phyloP scores from a whole-genome alignment of 2,888 invertebrate genomes.

The Ferrisia virgata region DNA sequence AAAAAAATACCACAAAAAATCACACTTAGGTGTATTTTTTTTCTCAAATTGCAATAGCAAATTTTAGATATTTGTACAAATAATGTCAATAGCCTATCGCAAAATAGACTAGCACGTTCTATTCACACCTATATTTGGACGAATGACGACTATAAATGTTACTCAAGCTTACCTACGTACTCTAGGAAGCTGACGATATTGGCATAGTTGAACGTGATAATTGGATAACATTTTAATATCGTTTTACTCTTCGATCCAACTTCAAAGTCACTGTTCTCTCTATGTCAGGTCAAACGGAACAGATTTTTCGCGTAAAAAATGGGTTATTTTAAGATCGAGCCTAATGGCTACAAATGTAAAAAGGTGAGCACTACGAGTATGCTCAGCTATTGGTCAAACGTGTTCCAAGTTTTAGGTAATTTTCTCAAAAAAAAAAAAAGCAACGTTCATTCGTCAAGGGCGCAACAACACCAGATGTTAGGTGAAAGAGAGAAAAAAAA shows the following conservation, averaged over 20 bases:
- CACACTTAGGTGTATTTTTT: too few species aligned
- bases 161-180: neutral
- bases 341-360: too few species aligned
- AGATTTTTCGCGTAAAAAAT: neutral
- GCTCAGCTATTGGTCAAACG: neutral
- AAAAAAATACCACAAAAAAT: too few species aligned
- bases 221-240: slow-evolving; percentile 14
- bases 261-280: too few species aligned
- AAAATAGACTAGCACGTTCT: too few species aligned
- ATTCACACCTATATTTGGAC: neutral
- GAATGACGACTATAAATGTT: neutral
- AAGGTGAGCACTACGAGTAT: neutral
- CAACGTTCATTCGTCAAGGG: neutral
- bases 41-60: too few species aligned
- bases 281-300: neutral
- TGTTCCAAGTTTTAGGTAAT: neutral
- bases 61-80: too few species aligned
- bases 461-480: neutral
- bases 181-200: neutral
- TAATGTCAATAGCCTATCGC: neutral
- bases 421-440: neutral
- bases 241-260: neutral
- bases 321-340: neutral
- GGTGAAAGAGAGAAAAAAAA: too few species aligned
- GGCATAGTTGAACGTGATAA: neutral